Base-by-base conservation (phyloP, 2,797 vertebrate genomes). In the Pelobates cultripes region DNA sequence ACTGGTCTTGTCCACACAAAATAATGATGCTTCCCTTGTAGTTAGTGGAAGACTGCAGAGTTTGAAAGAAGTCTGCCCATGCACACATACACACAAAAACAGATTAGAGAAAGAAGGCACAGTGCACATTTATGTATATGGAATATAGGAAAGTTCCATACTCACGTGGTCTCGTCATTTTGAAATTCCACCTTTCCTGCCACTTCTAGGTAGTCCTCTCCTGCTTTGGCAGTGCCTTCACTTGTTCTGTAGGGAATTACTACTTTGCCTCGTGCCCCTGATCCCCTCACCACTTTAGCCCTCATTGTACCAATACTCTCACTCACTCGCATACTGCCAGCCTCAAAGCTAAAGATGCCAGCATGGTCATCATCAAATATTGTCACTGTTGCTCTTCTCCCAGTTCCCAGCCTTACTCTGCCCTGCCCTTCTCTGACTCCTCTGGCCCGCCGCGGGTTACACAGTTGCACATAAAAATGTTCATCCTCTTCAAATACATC, bases 401-500 rank as follows among this genome's bases (percentile, higher is more conserved):
- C 92, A 42, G 93, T 90, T 1, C 94, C 93, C 42, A 96, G 88
- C 13, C 91, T 90, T 0, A 93, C 93, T 73, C 93, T 94, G 9
- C 81, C 83, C 10, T 43, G 64, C 0, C 80, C 80, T 89, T 77
- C 89, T 83, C 2, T 90, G 5, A 81, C 51, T 0, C 79, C 83
- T 63, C 82, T 76, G 0, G 82, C 80, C 45, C 79, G 90, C 7
- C 94, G 91, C 1, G 94, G 93, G 79, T 95, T 94, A 82, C 93
- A 95, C 57, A 96, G 93, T 73, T 94, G 94, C 12, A 96, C 94
- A 12, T 95, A 94, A 87, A 96, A 96, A 82, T 96, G 94, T 85
- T 96, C 95, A 4, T 96, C 95, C 83, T 96, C 95, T 82, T 96
- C 95, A 41, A 96, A 96, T 83, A 96, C 95, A 89, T 96, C 95